These are phyloP conservation scores for Calyptomena viridis DNA, from an alignment of 2,113 vertebrate species.

Conservation along the genomic window DNA sequence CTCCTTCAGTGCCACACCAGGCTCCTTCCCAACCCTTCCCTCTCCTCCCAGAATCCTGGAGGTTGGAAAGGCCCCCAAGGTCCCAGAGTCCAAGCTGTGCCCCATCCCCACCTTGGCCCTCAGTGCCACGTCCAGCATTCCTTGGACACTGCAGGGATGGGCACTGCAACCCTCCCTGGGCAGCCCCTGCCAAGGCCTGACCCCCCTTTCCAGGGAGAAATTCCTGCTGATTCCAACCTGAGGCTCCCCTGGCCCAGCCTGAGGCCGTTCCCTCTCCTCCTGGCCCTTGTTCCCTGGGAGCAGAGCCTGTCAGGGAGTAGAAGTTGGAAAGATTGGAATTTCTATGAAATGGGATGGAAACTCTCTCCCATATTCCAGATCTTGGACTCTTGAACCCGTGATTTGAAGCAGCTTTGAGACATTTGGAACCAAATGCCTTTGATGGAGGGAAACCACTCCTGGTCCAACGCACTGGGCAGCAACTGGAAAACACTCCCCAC, in stretches of 20 bases:
- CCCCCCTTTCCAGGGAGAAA: background rate
- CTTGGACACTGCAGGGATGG: background rate
- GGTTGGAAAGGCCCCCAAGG: no score
- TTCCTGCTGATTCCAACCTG: background rate
- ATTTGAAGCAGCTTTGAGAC: background rate
- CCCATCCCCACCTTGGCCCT: accelerated
- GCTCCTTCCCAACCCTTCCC: no score
- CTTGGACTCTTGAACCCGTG: background rate
- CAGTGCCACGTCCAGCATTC: background rate
- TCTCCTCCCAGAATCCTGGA: no score
- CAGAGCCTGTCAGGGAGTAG: accelerated
- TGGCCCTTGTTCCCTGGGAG: background rate
- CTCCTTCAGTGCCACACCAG: no score
- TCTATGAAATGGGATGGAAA: background rate
- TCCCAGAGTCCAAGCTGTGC: no score
- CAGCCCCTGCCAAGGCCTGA: background rate
- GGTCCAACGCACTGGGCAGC: background rate
- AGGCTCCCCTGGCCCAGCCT: background rate
- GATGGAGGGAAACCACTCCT: background rate
- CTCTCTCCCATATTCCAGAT: accelerated
- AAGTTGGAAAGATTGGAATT: background rate
- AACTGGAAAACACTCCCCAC: background rate
- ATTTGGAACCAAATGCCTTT: background rate
- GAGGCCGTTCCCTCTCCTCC: background rate
- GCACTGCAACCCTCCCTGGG: background rate